Evolutionary conservation across 2,888 invertebrate species (phyloP).

Genomic region (Drosophila emarginata): DNA sequence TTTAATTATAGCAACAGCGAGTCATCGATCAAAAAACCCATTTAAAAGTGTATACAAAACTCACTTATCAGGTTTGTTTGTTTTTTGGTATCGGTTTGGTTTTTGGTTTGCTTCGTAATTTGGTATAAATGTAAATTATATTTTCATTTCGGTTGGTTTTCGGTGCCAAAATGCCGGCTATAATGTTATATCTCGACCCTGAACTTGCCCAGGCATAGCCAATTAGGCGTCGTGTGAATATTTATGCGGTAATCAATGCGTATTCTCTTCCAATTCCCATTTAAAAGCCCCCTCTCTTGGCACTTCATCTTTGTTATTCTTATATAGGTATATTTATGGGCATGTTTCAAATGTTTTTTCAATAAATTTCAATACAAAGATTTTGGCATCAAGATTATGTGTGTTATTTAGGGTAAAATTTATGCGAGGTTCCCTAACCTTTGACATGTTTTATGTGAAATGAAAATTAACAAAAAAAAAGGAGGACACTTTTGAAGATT

Average conservation of each 20-base stretch:
- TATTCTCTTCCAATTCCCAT: background rate
- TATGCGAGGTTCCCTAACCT: background rate
- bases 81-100: constrained; percentile 3
- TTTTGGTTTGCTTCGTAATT: background rate
- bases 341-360: constrained; percentile 38
- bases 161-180: background rate
- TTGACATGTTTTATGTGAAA: background rate
- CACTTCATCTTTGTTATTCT: background rate
- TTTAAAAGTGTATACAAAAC: background rate
- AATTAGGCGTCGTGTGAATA: constrained; percentile 57
- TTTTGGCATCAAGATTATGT: constrained; percentile 4
- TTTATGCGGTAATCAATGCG: constrained; percentile 67
- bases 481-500: background rate
- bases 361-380: constrained; percentile 43
- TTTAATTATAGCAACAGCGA: no score
- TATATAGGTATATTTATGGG: constrained; percentile 46
- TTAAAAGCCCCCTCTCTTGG: no score
- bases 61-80: background rate
- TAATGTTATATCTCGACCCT: constrained; percentile 48
- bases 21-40: background rate
- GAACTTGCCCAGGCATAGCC: constrained; percentile 52
- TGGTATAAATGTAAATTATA: constrained; percentile 10
- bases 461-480: background rate
- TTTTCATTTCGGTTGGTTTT: background rate
- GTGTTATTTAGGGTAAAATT: background rate